A percentile compares a stretch with the other conserved stretches of the same genome.
These are phyloP conservation scores for Hyperoodon ampullatus DNA, from an alignment of 2,113 vertebrate genomes.

Conservation along the genomic window DNA sequence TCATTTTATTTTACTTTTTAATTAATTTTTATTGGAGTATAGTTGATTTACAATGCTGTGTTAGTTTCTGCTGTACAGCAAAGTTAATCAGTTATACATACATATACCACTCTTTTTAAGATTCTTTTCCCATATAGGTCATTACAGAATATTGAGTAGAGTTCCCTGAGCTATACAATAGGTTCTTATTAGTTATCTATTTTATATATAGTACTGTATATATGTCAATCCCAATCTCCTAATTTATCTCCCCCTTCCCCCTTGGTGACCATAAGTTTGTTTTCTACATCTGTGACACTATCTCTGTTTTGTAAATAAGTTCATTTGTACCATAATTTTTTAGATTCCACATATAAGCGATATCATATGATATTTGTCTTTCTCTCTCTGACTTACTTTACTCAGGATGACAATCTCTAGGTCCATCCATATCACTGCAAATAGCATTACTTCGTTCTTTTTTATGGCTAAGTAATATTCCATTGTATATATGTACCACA, in stretches of 20 bases:
- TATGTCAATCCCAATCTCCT: not conserved
- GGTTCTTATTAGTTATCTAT: too few species aligned
- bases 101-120: too few species aligned
- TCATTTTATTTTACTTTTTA: not conserved
- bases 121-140: too few species aligned
- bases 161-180: too few species aligned
- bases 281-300: not conserved
- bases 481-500: not conserved
- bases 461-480: not conserved
- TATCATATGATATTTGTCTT: not conserved
- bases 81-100: too few species aligned
- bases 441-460: too few species aligned
- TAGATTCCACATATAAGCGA: not conserved
- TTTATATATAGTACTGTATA: not conserved
- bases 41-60: not conserved
- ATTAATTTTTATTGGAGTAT: not conserved
- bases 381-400: not conserved
- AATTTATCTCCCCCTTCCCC: not conserved
- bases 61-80: too few species aligned
- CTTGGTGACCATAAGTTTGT: not conserved
- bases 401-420: not conserved
- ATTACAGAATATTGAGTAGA: too few species aligned
- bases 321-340: not conserved
- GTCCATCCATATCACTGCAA: not conserved
- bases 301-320: not conserved